phyloP scores from a whole-genome alignment of 2,113 vertebrate genomes.

The Emydura subglobosa region DNA sequence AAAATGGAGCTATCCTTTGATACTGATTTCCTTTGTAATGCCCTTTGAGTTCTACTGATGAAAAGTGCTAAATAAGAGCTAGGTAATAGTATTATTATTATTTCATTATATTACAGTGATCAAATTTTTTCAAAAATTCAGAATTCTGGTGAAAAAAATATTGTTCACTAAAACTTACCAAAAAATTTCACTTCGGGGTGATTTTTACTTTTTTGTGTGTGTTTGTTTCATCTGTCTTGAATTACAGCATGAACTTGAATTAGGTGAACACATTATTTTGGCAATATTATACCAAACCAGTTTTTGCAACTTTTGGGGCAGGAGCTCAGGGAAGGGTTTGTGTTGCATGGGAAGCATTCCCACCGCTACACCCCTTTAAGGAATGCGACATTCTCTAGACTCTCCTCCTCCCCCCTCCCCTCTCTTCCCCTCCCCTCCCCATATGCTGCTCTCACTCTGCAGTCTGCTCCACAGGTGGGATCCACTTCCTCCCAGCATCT shows the following conservation, averaged over 20 bases:
- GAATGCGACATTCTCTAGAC: accelerated
- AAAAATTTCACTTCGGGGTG: not conserved
- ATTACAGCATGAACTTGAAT: not conserved
- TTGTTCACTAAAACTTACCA: accelerated
- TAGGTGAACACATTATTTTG: not conserved
- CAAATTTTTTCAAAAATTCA: accelerated
- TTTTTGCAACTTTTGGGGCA: accelerated
- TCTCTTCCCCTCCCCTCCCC: accelerated
- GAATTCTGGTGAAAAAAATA: not conserved
- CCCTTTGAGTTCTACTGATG: not conserved
- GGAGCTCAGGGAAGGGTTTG: not conserved
- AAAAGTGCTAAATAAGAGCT: not conserved
- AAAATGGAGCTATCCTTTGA: accelerated
- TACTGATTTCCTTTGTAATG: not conserved
- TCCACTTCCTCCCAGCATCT: accelerated
- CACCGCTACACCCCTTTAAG: accelerated
- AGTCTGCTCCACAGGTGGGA: accelerated
- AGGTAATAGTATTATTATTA: not conserved
- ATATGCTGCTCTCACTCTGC: accelerated
- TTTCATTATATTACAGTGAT: not conserved
- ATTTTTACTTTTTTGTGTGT: not conserved
- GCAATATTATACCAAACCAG: accelerated
- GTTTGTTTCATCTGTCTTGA: not conserved
- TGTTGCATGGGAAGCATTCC: accelerated
- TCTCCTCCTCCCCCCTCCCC: not conserved